Base-by-base conservation (phyloP, 1,140 invertebrate species). In the Camponotus pennsylvanicus region DNA sequence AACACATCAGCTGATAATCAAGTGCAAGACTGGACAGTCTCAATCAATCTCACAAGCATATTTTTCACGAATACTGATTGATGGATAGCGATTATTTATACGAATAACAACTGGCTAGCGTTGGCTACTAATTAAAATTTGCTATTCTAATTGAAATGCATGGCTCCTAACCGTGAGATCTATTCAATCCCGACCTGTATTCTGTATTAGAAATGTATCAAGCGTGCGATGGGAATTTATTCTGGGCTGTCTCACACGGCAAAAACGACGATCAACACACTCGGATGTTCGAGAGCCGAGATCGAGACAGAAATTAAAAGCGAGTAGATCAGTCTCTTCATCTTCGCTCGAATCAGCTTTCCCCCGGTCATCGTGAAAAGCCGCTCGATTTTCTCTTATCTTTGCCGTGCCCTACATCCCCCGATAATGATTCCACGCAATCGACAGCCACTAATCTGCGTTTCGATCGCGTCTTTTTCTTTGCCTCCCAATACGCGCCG, bases 391-490 rank as follows among this genome's bases (percentile, higher is more conserved):
- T 73, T 69, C 40, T 83, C 27, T 37, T 49, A 75, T 75, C 79
- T 42, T 1, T 13, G n/a, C 34, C 13, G 40, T 75, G 69, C 55
- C 34, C 79, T 69, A 82, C 55, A 82, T 82, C 32, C 55, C 18
- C 18, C 69, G 40, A 45, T 83, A 83, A 83, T 83, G 40, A 75
- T 49, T 45, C 69, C 40, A 45, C 52, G 69, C 69, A 73, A 73
- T 83, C 40, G 69, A 55, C 40, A 52, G 42, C 55, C 79, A 61
- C 69, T 73, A 75, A 83, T 83, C 79, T 83, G 79, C 27, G 27
- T 49, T 83, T 34, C 79, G 32, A 83, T 63, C 79, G 11, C 6
- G 18, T 63, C 3, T 59, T 57, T 61, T 61, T 73, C 18, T 73
- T 6, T 18, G 27, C 42, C 71, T 32, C 11, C 2, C 37, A 18